A percentile compares a stretch with the other conserved stretches of the same genome.
Conservation (phyloP, 2,888 invertebrate species). For the Netelia melanura region DNA sequence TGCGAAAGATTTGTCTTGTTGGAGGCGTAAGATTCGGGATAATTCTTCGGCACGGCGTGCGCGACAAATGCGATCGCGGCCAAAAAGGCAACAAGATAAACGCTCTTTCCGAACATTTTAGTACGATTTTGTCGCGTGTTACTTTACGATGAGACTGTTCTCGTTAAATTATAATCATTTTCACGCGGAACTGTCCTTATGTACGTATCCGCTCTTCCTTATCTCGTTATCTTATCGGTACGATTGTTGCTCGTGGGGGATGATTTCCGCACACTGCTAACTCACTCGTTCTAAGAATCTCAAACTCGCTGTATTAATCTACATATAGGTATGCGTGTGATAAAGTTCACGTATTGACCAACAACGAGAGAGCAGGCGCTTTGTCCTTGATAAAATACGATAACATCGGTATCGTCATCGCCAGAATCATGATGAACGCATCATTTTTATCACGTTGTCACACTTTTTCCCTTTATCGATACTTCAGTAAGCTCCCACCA, state of each 20-base stretch:
- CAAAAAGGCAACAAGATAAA: constrained; percentile 47
- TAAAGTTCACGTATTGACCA: no score
- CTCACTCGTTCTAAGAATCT: background rate
- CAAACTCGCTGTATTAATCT: no score
- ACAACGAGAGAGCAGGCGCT: no score
- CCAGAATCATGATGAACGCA: no score
- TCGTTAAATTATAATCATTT: background rate
- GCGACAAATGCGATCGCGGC: constrained; percentile 39
- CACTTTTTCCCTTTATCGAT: no score
- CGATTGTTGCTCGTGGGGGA: background rate
- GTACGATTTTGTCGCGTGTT: background rate
- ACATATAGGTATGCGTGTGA: no score
- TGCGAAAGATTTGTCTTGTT: constrained; percentile 70
- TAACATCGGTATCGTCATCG: no score
- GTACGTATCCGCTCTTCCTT: background rate
- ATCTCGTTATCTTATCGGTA: background rate
- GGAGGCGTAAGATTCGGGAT: background rate
- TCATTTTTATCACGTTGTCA: no score
- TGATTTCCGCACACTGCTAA: background rate
- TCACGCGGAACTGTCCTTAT: constrained; percentile 6
- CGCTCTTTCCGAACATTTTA: constrained; percentile 52
- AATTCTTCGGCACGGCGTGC: constrained; percentile 42
- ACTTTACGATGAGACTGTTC: background rate
- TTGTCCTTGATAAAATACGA: no score
- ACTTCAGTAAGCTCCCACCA: no score